A percentile compares a stretch with the other conserved stretches of the same genome.
Evolutionary conservation across 2,888 invertebrate genomes (phyloP).

Genomic region (Andrena bucephala): DNA sequence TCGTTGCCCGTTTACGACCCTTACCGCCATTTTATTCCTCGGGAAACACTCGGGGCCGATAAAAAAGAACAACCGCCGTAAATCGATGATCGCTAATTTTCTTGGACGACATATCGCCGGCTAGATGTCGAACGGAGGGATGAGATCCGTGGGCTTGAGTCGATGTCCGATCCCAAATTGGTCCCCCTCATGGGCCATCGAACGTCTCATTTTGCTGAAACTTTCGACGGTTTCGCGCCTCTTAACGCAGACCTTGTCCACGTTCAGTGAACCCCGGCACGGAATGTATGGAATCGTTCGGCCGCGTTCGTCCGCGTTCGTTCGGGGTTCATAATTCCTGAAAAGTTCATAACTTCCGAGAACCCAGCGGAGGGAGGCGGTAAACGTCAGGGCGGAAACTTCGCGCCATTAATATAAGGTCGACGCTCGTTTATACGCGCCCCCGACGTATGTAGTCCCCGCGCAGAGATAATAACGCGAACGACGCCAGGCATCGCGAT

Average conservation of each 20-base stretch:
- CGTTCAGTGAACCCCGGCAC: constrained; percentile 2
- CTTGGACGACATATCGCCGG: constrained; percentile 25
- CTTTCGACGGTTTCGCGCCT: constrained; percentile 33
- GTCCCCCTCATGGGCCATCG: constrained; percentile 10
- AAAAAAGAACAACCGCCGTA: constrained; percentile 30
- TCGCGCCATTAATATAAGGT: constrained; percentile 62
- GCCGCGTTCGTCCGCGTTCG: constrained; percentile 24
- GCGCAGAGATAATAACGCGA: constrained; percentile 53
- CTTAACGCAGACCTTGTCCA: constrained; percentile 32
- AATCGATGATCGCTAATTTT: constrained; percentile 62
- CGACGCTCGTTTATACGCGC: constrained; percentile 63
- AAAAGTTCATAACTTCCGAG: constrained; percentile 67
- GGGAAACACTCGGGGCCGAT: constrained; percentile 57
- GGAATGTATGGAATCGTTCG: constrained; percentile 21
- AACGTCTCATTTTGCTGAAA: not conserved
- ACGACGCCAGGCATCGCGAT: constrained; percentile 37
- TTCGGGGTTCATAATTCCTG: constrained; percentile 63
- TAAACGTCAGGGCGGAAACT: constrained; percentile 64
- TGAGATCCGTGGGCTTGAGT: constrained; percentile 8
- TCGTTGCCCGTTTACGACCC: constrained; percentile 65
- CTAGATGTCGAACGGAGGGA: not conserved
- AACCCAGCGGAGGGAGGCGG: constrained; percentile 57
- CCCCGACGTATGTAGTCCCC: constrained; percentile 51
- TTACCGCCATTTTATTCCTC: constrained; percentile 58
- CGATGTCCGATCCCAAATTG: not conserved